These are phyloP conservation scores for Pogonognathellus flavescens DNA, from an alignment of 1,140 invertebrate genomes.

Conservation along the genomic window DNA sequence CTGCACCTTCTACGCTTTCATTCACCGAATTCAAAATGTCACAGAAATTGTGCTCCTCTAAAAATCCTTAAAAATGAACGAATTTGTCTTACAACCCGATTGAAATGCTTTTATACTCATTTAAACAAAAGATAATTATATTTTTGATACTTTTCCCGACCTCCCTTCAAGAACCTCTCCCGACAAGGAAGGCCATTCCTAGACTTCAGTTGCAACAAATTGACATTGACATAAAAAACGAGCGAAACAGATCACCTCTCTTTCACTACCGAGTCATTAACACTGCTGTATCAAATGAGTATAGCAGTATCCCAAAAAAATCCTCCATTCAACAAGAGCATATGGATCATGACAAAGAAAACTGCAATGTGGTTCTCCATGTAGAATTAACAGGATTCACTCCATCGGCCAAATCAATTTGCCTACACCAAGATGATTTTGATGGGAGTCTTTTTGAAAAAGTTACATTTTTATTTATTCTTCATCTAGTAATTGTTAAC, in stretches of 20 bases:
- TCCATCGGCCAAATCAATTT: background rate
- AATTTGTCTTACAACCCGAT: too few relatives aligned
- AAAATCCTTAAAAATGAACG: too few relatives aligned
- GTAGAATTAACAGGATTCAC: background rate
- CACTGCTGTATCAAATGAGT: background rate
- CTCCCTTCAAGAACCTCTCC: background rate
- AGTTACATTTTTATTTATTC: background rate
- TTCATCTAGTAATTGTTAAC: too few relatives aligned
- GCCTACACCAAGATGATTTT: background rate
- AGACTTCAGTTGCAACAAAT: background rate
- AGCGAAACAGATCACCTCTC: background rate
- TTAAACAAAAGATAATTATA: too few relatives aligned
- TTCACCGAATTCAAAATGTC: too few relatives aligned
- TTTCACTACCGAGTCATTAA: background rate
- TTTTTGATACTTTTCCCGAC: too few relatives aligned
- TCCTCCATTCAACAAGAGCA: background rate
- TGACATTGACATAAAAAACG: background rate
- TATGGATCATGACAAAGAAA: background rate
- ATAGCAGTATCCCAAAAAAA: background rate
- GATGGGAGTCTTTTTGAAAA: background rate
- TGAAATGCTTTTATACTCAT: too few relatives aligned
- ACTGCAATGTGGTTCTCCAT: background rate
- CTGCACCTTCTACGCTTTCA: too few relatives aligned
- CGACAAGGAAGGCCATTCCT: background rate
- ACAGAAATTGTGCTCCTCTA: too few relatives aligned